phyloP scores from a whole-genome alignment of 2,888 invertebrate genomes.

The Erpobdella octoculata region DNA sequence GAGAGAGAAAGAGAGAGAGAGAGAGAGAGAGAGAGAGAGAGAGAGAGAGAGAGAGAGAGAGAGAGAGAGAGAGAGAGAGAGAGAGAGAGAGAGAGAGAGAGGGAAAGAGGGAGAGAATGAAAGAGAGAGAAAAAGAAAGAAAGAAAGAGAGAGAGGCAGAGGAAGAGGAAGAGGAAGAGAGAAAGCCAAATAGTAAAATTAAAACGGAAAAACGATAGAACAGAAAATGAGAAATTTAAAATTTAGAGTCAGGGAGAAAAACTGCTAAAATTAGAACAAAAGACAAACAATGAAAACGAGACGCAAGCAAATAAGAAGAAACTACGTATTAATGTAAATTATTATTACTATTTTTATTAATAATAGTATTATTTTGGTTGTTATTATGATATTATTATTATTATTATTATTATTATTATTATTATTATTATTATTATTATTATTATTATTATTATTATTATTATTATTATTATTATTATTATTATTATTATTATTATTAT shows the following conservation, averaged over 20 bases:
- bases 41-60: not conserved
- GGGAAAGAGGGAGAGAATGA: not conserved
- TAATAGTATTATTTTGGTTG: not conserved
- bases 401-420: not conserved
- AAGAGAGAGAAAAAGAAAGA: not conserved
- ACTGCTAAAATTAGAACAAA: not conserved
- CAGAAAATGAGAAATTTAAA: not conserved
- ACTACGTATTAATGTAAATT: not conserved
- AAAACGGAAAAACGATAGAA: not conserved
- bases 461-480: not conserved
- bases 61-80: not conserved
- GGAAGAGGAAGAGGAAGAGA: slow-evolving; percentile 3
- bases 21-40: not conserved
- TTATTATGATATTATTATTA: not conserved
- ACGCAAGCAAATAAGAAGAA: not conserved
- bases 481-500: not conserved
- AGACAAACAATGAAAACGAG: not conserved
- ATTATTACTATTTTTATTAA: not conserved
- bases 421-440: too few species aligned
- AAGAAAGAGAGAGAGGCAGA: slow-evolving; percentile 11
- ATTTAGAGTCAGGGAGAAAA: not conserved
- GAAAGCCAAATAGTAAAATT: not conserved
- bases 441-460: not conserved
- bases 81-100: not conserved
- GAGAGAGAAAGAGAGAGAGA: not conserved